phyloP scores from a whole-genome alignment of 2,797 vertebrate genomes.

The Sebastes glaucus region DNA sequence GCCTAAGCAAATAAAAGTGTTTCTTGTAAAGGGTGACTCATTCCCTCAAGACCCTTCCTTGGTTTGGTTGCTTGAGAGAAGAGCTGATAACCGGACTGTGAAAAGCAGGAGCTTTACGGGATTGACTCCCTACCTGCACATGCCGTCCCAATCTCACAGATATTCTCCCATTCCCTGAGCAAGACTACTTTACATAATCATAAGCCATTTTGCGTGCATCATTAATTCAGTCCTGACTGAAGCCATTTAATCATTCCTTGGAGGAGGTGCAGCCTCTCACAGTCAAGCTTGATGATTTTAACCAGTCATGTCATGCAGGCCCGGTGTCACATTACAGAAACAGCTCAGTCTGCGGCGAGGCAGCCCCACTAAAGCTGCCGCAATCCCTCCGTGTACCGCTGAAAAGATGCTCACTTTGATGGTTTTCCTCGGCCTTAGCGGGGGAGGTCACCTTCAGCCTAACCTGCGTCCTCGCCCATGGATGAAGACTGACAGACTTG shows the following conservation, averaged over 20 bases:
- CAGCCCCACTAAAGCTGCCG: slow-evolving; percentile 18
- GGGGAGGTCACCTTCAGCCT: slow-evolving; percentile 34
- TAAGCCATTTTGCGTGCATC: slow-evolving; percentile 67
- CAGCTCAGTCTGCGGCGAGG: slow-evolving; percentile 26
- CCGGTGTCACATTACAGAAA: slow-evolving; percentile 43
- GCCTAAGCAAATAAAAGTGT: slow-evolving; percentile 28
- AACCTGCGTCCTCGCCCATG: slow-evolving; percentile 16
- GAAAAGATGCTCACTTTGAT: slow-evolving; percentile 44
- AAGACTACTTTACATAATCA: slow-evolving; percentile 77
- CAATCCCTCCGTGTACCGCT: slow-evolving; percentile 1
- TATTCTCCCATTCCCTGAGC: slow-evolving; percentile 43
- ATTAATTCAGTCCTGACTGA: slow-evolving; percentile 76
- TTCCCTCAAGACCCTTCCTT: slow-evolving; percentile 12
- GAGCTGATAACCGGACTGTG: slow-evolving; percentile 41
- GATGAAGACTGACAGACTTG: slow-evolving; percentile 20
- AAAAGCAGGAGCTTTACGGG: slow-evolving; percentile 43
- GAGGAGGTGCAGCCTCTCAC: slow-evolving; percentile 49
- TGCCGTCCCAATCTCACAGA: slow-evolving; percentile 47
- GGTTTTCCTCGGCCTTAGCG: slow-evolving; percentile 43
- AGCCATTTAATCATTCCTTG: slow-evolving; percentile 70
- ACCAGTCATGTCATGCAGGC: slow-evolving; percentile 54
- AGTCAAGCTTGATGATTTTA: slow-evolving; percentile 56
- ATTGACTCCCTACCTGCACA: slow-evolving; percentile 52
- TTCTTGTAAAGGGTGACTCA: background rate
- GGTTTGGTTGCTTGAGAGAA: slow-evolving; percentile 21